Evolutionary conservation across 2,797 vertebrate genomes (phyloP).

Genomic region (Knipowitschia caucasica): DNA sequence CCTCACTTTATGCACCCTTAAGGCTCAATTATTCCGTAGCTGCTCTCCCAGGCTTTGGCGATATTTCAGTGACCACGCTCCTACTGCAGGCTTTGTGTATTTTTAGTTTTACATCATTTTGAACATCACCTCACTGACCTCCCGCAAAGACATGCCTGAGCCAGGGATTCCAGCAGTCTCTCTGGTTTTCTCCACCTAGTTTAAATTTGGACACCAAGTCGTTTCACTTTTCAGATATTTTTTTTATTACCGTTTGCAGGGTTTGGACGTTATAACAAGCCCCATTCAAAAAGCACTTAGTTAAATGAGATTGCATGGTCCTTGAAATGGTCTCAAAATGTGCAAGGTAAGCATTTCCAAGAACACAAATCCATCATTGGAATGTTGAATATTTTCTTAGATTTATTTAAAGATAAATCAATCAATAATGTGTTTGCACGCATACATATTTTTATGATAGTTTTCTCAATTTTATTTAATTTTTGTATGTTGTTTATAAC

Average conservation of each 20-base stretch:
- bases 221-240: not conserved
- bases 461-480: too few relatives aligned
- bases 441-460: too few relatives aligned
- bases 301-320: not conserved
- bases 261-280: not conserved
- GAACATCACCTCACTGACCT: slow-evolving; percentile 51
- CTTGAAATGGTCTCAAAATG: not conserved
- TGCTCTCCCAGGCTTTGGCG: slow-evolving; percentile 53
- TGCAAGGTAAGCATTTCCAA: not conserved
- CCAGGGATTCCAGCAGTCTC: slow-evolving; percentile 46
- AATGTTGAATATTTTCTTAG: too few relatives aligned
- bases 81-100: slow-evolving; percentile 60
- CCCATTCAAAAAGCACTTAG: not conserved
- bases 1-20: slow-evolving; percentile 51
- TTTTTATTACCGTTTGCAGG: not conserved
- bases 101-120: slow-evolving; percentile 66
- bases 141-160: slow-evolving; percentile 39
- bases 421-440: too few relatives aligned
- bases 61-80: slow-evolving; percentile 52
- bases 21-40: slow-evolving; percentile 66
- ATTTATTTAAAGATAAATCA: too few relatives aligned
- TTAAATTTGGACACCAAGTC: slow-evolving; percentile 20
- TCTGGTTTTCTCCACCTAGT: slow-evolving; percentile 32
- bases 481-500: too few relatives aligned
- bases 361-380: not conserved